phyloP scores from a whole-genome alignment of 23 tunicate genomes.

The Phallusia fumigata region DNA sequence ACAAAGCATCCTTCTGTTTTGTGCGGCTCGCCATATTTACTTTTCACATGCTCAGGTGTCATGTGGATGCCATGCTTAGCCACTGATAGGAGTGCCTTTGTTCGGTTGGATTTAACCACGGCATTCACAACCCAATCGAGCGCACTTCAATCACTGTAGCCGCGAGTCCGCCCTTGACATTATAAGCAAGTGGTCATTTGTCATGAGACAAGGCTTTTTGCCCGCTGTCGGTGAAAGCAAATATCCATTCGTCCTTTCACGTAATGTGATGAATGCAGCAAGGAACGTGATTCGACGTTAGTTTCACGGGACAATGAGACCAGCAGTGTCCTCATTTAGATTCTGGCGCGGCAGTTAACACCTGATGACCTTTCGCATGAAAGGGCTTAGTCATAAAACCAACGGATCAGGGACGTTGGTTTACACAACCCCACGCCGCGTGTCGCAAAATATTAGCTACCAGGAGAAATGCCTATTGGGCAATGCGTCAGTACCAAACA shows the following conservation, averaged over 20 bases:
- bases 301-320: not conserved
- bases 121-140: not conserved
- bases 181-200: not conserved
- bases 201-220: not conserved
- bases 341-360: not conserved
- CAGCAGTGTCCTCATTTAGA: not conserved
- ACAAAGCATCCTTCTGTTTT: conserved; percentile 8
- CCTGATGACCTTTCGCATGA: conserved; percentile 5
- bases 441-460: not conserved
- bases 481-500: not conserved
- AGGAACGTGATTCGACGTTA: not conserved
- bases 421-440: conserved; percentile 3
- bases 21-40: not conserved
- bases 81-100: not conserved
- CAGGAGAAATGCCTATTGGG: not conserved
- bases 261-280: not conserved
- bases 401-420: conserved; percentile 2
- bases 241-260: not conserved
- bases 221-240: not conserved
- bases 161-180: conserved; percentile 4
- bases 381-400: not conserved
- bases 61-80: not conserved
- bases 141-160: not conserved
- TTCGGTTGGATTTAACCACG: conserved; percentile 1
- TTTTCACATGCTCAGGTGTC: conserved; percentile 12